Percentiles rank a stretch among this genome's conserved stretches.
Conservation (phyloP, 2,797 vertebrate species). For the Odontamblyopus lacepedii region DNA sequence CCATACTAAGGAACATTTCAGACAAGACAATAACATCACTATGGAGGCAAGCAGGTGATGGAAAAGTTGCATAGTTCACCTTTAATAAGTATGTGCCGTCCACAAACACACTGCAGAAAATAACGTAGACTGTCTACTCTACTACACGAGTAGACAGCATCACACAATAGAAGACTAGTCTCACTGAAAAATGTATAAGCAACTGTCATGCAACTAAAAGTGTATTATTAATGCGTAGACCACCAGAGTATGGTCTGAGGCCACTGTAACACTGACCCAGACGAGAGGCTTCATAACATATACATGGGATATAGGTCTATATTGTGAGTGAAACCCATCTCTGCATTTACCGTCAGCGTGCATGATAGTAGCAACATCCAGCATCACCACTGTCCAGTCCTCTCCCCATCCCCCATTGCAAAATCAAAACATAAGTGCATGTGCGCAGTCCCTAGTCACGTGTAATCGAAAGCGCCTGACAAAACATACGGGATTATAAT, state of each 20-base stretch:
- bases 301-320: background rate
- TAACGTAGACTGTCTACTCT: too few relatives aligned
- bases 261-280: slow-evolving; percentile 10
- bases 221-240: background rate
- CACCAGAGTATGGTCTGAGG: background rate
- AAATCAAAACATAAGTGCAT: slow-evolving; percentile 73
- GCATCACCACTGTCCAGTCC: slow-evolving; percentile 4
- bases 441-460: slow-evolving; percentile 66
- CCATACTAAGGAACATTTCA: too few relatives aligned
- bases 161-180: background rate
- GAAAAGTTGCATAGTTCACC: too few relatives aligned
- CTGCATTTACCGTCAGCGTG: background rate
- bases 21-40: too few relatives aligned
- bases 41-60: too few relatives aligned
- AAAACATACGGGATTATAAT: slow-evolving; percentile 41
- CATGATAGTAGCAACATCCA: background rate
- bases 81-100: too few relatives aligned
- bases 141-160: too few relatives aligned
- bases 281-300: slow-evolving; percentile 4
- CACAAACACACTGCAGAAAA: too few relatives aligned
- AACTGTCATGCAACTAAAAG: slow-evolving; percentile 10
- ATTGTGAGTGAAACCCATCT: background rate
- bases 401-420: slow-evolving; percentile 36
- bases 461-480: slow-evolving; percentile 53
- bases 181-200: background rate